Evolutionary conservation across 2,888 invertebrate species (phyloP), one percentile per base, ranked within the genome.

Genomic region (Orchestes rusci): DNA sequence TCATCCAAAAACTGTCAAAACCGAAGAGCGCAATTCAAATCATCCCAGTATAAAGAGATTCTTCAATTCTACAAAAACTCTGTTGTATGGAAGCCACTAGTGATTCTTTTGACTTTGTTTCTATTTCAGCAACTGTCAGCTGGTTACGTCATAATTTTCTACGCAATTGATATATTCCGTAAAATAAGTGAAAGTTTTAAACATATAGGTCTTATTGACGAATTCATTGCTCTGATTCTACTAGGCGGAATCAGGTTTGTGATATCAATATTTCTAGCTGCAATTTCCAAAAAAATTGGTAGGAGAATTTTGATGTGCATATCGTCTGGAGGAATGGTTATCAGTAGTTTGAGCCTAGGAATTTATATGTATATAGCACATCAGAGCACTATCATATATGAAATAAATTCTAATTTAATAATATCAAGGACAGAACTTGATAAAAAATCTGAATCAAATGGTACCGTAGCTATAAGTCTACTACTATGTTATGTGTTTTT

Each of bases 61-160:
- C 37, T 63, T 4, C 48, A 40, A 7, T 17, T 56, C 1, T 65
- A 62, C 46, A 54, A 50, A 12, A 53, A 64, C 16, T 68, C 73
- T 2, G 58, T 56, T 7, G 68, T 72, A 1, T 72, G 72, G 54
- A 74, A 74, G 50, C 78, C 78, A 1, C 53, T 73, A 2, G 28
- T 69, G 1, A 66, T 77, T 15, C 62, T 77, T 2, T 45, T 71
- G 1, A 29, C 66, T 3, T 52, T 76, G 16, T 72, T 77, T 53
- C 27, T 73, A 3, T 63, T 75, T 18, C 78, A 78, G 62, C 78
- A 78, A 60, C 55, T 74, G 0, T 72, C 75, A 1, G 76, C 76
- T 3, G 70, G 69, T 1, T 78, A 77, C 56, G 73, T 73, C 1
- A 69, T 77, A 1, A 73, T 77, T 41, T 76, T 77, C 57, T 77